Percentiles rank a stretch among this genome's conserved stretches.
phyloP scores from a whole-genome alignment of 2,113 vertebrate species.

The Pachypanchax playfairii region DNA sequence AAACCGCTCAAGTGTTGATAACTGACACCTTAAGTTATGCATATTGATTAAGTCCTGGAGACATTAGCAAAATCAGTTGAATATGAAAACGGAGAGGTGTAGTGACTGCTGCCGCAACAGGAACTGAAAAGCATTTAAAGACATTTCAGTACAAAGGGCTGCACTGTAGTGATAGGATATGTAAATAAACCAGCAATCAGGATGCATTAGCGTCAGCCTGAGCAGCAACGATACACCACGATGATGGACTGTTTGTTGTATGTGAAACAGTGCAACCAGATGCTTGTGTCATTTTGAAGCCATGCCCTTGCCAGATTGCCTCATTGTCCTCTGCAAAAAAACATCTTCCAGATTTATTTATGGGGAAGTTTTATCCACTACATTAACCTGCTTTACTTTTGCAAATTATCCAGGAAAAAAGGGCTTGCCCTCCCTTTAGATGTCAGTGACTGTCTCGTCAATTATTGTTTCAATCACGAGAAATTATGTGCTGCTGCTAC shows the following conservation, averaged over 20 bases:
- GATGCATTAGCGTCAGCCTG: conserved; percentile 48
- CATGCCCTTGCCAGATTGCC: conserved; percentile 42
- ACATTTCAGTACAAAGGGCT: conserved; percentile 60
- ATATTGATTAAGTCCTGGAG: conserved; percentile 67
- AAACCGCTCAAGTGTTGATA: conserved; percentile 62
- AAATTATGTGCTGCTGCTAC: conserved; percentile 13
- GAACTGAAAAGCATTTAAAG: conserved; percentile 55
- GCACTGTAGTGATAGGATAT: conserved; percentile 50
- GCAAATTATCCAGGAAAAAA: conserved; percentile 50
- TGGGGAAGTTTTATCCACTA: conserved; percentile 45
- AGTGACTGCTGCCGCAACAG: conserved; percentile 17
- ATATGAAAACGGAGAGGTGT: conserved; percentile 53
- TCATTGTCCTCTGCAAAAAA: conserved; percentile 55
- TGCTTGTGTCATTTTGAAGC: conserved; percentile 50
- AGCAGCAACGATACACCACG: conserved; percentile 21
- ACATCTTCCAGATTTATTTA: conserved; percentile 51
- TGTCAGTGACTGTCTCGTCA: conserved; percentile 32
- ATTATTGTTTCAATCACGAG: conserved; percentile 54
- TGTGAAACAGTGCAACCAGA: conserved; percentile 49
- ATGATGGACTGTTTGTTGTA: conserved; percentile 54
- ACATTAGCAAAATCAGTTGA: conserved; percentile 65
- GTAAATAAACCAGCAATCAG: conserved; percentile 65
- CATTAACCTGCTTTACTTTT: conserved; percentile 51
- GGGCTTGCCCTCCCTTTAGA: conserved; percentile 37
- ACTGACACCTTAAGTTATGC: conserved; percentile 68